Base-by-base conservation (phyloP, 2,113 vertebrate species). In the Pithys albifrons region DNA sequence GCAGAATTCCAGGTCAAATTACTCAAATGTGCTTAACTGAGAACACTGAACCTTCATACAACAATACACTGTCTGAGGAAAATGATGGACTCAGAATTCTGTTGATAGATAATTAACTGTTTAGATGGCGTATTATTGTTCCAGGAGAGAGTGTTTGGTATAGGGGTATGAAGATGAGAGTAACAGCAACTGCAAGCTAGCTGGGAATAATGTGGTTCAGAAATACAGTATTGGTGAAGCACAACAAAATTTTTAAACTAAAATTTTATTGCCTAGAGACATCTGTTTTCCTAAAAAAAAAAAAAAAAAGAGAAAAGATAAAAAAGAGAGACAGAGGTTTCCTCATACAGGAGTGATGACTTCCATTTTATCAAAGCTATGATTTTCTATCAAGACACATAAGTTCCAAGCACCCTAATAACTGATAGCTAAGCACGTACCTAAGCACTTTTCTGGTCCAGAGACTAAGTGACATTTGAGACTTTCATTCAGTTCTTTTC, bases 291-390 rank as follows among this genome's bases (percentile, higher is more conserved):
- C 19, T 49, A 14, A 17, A 20, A n/a, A 39, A 31, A 45, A 23
- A 43, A 3, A 11, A 4, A 14, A 13, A 23, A 16, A 3, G 1
- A 25, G 10, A 45, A 29, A 19, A 20, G 5, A 35, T 5, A 13
- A 31, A 48, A 35, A 23, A 49, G 9, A 28, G 6, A 25, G 4
- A 10, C 0, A 45, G 6, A 57, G 5, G 8, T 62, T 78, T 82
- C 17, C 6, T 66, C 39, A 69, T 23, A 43, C 1, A 46, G 31
- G 12, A 69, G 8, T 18, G 10, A 16, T 39, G 14, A 65, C 5
- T 76, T 74, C 14, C 6, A 19, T 57, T 93, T 84, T 87, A 70
- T 52, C 33, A 89, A 80, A 81, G 19, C 10, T n/a, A 45, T n/a
- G 5, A 61, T 55, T 52, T 87, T 62, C 45, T 65, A 24, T 64